Evolutionary conservation across 2,888 invertebrate species (phyloP), one percentile per base, ranked within the genome.

Genomic region (Alitta virens): DNA sequence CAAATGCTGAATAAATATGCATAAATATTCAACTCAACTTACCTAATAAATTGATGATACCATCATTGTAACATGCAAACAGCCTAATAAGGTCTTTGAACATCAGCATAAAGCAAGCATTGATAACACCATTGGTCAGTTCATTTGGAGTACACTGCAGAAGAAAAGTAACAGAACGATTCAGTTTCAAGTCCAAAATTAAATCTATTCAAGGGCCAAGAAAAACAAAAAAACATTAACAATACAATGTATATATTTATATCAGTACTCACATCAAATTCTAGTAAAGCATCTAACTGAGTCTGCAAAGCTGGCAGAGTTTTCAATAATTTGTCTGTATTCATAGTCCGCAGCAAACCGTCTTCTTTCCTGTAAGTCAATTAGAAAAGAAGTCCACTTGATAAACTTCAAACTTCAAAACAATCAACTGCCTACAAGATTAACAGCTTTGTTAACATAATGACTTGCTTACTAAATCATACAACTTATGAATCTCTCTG

Each of bases 11-110:
- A 33, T 33, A 33, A 12, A 33, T 12, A 33, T 12, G 12, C 33
- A 33, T 33, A 33, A 33, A 7, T 7, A 33, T 5, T 33, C 12
- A 33, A n/a, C n/a, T 12, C 33, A 33, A 33, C 77, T 81, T 80
- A 89, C 89, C 89, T 85, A 98, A 86, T 72, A 98, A 87, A 85
- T 98, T 98, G 77, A 98, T 99, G 75, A 98, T 94, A 72, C 97
- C 99, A 84, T 99, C 99, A 84, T 99, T 99, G 86, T 99, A 99
- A 84, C 98, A 97, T 66, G 99, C 99, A 85, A 99, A 99, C 73
- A 99, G 87, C 69, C 99, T 89, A 80, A 99, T 99, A 80, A 99
- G 89, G 87, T 99, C 99, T 83, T 98, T 89, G 85, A 99, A 99
- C 67, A 99, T 88, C 72, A 99, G 87, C 92, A 99, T 96, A 84